phyloP scores from a whole-genome alignment of 1,140 invertebrate genomes.

The Cyphomyrmex costatus region DNA sequence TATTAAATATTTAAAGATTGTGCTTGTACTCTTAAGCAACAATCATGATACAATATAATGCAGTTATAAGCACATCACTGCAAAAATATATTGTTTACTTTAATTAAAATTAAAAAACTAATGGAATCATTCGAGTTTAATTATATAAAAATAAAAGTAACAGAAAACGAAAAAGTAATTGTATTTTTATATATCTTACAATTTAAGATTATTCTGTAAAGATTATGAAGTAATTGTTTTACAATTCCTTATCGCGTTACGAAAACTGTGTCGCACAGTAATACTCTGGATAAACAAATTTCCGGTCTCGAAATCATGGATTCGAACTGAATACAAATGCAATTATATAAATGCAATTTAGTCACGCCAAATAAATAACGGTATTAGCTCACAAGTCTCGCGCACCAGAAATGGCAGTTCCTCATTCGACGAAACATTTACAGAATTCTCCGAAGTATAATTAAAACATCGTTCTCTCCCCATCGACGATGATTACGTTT shows the following conservation, averaged over 20 bases:
- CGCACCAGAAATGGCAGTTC: neutral
- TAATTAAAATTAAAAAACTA: too few species aligned
- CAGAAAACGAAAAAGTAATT: neutral
- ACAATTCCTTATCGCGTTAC: neutral
- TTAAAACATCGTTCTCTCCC: constrained; percentile 44
- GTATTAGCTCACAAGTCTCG: constrained; percentile 11
- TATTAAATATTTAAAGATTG: too few species aligned
- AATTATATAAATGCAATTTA: constrained; percentile 53
- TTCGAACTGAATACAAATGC: constrained; percentile 36
- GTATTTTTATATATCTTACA: neutral
- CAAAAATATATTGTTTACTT: too few species aligned
- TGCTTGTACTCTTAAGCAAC: too few species aligned
- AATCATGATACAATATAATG: too few species aligned
- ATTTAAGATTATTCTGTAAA: constrained; percentile 26
- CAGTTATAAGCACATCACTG: too few species aligned
- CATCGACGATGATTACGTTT: constrained; percentile 39
- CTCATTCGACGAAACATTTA: constrained; percentile 25
- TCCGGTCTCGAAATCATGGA: neutral
- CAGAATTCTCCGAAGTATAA: constrained; percentile 48
- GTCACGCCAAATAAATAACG: constrained; percentile 36
- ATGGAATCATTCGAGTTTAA: neutral
- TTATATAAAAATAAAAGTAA: neutral
- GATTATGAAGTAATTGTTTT: neutral
- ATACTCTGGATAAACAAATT: neutral
- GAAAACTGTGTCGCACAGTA: neutral